These are phyloP conservation scores for Stercorarius parasiticus DNA, from an alignment of 2,113 vertebrate genomes.

Conservation along the genomic window DNA sequence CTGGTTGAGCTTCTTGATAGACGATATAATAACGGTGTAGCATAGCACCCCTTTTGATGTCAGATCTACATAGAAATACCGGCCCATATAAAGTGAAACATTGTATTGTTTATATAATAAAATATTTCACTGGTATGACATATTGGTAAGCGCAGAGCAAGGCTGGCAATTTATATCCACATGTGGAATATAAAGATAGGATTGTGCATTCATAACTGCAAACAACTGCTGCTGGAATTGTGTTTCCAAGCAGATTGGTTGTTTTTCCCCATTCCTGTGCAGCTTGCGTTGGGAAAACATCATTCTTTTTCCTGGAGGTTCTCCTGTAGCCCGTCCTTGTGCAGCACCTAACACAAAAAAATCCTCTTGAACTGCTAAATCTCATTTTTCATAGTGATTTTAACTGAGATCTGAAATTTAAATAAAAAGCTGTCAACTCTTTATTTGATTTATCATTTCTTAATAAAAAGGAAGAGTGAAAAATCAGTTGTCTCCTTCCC, in stretches of 20 bases:
- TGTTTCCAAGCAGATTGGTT: slow-evolving; percentile 3
- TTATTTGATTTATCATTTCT: not conserved
- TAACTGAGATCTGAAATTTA: not conserved
- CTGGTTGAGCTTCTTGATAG: not conserved
- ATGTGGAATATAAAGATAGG: slow-evolving; percentile 56
- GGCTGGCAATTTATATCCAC: slow-evolving; percentile 54
- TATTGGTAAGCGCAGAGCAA: slow-evolving; percentile 22
- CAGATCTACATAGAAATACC: slow-evolving; percentile 24
- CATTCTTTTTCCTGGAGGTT: not conserved
- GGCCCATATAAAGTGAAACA: slow-evolving; percentile 41
- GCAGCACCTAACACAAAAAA: not conserved
- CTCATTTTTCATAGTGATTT: not conserved
- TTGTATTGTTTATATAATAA: slow-evolving; percentile 58
- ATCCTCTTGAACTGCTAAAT: not conserved
- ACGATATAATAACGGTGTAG: not conserved
- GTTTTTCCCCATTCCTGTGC: not conserved
- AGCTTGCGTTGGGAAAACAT: not conserved
- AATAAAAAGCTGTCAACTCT: not conserved
- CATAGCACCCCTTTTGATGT: not conserved
- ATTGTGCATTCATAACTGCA: slow-evolving; percentile 23
- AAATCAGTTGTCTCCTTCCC: not conserved
- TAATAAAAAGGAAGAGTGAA: not conserved
- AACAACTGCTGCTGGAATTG: slow-evolving; percentile 6
- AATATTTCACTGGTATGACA: slow-evolving; percentile 56
- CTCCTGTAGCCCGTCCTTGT: not conserved